These are phyloP conservation scores for Paramuricea clavata DNA, from an alignment of 92 coral and sea anemone genomes.

Conservation along the genomic window DNA sequence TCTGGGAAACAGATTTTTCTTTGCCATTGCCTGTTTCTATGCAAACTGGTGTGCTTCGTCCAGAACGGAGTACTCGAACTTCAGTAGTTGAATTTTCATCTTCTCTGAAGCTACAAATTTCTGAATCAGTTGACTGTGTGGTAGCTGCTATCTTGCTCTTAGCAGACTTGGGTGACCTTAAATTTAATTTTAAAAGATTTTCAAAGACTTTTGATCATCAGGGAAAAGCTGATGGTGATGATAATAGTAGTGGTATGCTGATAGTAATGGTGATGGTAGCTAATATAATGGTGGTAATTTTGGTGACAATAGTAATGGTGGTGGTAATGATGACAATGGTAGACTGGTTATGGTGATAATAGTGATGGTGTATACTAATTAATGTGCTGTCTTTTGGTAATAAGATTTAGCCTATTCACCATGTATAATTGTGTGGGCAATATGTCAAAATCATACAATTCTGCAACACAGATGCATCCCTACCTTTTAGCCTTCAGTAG, in stretches of 20 bases:
- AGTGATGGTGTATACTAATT: neutral
- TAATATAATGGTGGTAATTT: neutral
- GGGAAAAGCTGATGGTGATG: neutral
- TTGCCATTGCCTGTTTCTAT: neutral
- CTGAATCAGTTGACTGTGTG: neutral
- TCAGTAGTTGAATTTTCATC: slow-evolving; percentile 5
- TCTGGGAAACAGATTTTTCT: neutral
- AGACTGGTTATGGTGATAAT: neutral
- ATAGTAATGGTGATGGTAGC: neutral
- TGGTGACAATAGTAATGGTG: neutral
- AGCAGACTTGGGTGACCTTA: neutral
- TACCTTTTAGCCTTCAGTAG: slow-evolving; percentile 9
- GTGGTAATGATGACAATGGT: neutral
- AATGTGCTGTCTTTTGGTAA: too few relatives aligned
- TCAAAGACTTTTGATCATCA: neutral
- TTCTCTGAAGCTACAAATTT: neutral
- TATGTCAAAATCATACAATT: neutral
- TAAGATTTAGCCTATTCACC: too few relatives aligned
- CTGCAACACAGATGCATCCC: neutral
- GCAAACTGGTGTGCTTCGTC: slow-evolving; percentile 33
- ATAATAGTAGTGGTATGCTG: too few relatives aligned
- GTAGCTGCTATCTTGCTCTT: neutral
- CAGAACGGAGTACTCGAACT: slow-evolving; percentile 38
- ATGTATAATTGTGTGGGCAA: neutral
- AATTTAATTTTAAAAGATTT: neutral